Conservation (phyloP, 2,113 vertebrate species). For the Dryoscopus gambensis region DNA sequence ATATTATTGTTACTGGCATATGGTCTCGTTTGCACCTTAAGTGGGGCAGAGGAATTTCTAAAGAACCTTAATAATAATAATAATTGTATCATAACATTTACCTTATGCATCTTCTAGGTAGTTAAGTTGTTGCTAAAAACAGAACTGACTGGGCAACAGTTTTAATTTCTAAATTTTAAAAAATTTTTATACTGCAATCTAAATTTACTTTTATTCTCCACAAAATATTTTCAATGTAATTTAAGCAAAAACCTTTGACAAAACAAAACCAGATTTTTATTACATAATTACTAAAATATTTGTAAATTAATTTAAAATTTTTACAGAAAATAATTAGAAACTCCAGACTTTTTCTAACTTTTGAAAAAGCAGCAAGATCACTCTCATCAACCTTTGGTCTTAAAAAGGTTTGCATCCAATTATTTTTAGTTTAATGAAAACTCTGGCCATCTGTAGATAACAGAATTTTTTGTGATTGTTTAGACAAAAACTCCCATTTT, state of each 20-base stretch:
- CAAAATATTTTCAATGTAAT: background rate
- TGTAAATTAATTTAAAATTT: background rate
- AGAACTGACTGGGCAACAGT: background rate
- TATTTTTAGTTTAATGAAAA: background rate
- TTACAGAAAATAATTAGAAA: background rate
- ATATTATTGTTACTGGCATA: too few species aligned
- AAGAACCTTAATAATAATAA: too few species aligned
- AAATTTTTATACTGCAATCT: rapidly evolving
- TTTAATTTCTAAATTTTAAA: background rate
- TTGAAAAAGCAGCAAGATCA: background rate
- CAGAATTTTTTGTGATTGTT: background rate
- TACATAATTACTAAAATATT: background rate
- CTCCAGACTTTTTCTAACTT: background rate
- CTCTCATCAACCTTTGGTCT: background rate
- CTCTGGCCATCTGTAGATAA: background rate
- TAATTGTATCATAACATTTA: too few species aligned
- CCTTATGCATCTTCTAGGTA: background rate
- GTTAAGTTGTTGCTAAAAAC: background rate
- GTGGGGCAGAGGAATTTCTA: too few species aligned
- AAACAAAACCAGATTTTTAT: background rate
- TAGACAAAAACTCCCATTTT: background rate
- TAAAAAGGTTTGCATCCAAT: rapidly evolving
- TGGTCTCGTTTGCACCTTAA: too few species aligned
- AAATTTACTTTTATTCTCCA: background rate
- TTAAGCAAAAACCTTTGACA: background rate